Percentiles rank a stretch among this genome's conserved stretches.
phyloP scores from a whole-genome alignment of 1,140 invertebrate genomes.

The Heliothis virescens region DNA sequence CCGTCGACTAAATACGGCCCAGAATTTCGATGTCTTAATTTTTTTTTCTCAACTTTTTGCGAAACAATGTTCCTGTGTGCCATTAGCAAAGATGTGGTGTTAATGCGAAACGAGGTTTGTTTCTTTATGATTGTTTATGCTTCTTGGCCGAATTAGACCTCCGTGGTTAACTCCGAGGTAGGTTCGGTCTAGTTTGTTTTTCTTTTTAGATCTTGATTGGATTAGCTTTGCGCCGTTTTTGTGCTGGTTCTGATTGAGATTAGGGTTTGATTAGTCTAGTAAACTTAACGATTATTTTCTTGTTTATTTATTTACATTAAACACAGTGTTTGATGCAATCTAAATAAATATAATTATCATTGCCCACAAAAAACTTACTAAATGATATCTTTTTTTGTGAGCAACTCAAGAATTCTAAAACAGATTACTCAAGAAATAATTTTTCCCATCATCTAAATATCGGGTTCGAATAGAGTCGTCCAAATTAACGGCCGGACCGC shows the following conservation, averaged over 20 bases:
- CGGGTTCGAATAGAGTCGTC: slow-evolving; percentile 33
- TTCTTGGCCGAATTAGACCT: slow-evolving; percentile 62
- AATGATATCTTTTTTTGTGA: slow-evolving; percentile 7
- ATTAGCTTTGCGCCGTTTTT: slow-evolving; percentile 27
- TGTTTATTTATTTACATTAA: background rate
- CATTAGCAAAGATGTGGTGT: slow-evolving; percentile 65
- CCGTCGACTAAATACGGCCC: slow-evolving; percentile 79
- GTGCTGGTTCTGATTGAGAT: slow-evolving; percentile 13
- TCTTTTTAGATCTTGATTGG: slow-evolving; percentile 38
- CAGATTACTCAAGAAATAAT: slow-evolving; percentile 1
- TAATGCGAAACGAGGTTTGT: slow-evolving; percentile 67
- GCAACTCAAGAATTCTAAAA: background rate
- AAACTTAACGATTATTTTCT: slow-evolving; percentile 7
- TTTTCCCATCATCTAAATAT: slow-evolving; percentile 20
- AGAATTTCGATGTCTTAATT: slow-evolving; percentile 80
- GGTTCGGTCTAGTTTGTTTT: slow-evolving; percentile 28
- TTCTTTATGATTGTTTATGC: slow-evolving; percentile 73
- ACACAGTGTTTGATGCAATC: too few relatives aligned
- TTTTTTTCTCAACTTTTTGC: slow-evolving; percentile 69
- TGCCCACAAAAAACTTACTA: background rate
- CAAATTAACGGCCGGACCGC: slow-evolving; percentile 39
- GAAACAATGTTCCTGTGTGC: slow-evolving; percentile 73
- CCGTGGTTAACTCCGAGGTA: slow-evolving; percentile 43
- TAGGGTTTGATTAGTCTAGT: slow-evolving; percentile 9
- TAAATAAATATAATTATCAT: too few relatives aligned